These are phyloP conservation scores for Rhinoderma darwinii DNA, from an alignment of 2,113 vertebrate genomes.

Conservation along the genomic window DNA sequence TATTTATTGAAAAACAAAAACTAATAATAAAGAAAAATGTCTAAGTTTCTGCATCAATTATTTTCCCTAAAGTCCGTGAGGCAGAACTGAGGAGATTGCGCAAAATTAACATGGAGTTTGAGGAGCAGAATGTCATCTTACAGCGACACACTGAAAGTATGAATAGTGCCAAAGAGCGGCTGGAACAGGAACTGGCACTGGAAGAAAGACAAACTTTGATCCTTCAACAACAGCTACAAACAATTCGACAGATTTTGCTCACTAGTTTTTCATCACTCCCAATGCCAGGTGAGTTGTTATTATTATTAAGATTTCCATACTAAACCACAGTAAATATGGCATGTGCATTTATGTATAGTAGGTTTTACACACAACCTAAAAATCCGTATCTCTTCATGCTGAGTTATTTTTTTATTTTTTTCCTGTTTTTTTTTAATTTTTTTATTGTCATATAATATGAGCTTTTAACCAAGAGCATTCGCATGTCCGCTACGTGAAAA, in stretches of 20 bases:
- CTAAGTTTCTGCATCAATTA: not conserved
- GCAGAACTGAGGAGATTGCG: constrained; percentile 91
- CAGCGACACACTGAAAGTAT: constrained; percentile 95
- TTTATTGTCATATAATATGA: too few species aligned
- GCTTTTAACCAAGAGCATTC: too few species aligned
- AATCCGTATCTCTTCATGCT: too few species aligned
- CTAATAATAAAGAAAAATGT: not conserved
- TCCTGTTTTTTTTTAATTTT: too few species aligned
- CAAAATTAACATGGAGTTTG: constrained; percentile 94
- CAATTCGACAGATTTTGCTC: constrained; percentile 88
- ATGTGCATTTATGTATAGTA: too few species aligned
- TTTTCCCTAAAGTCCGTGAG: constrained; percentile 80
- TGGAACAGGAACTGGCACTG: constrained; percentile 91
- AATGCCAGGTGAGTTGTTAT: constrained; percentile 80
- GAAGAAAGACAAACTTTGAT: constrained; percentile 91
- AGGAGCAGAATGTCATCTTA: constrained; percentile 94
- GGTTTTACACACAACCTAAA: too few species aligned
- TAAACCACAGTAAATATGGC: too few species aligned
- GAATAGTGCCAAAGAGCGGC: constrained; percentile 92
- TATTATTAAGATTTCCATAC: too few species aligned
- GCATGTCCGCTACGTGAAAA: too few species aligned
- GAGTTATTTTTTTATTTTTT: too few species aligned
- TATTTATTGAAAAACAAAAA: too few species aligned
- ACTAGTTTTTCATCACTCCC: constrained; percentile 88
- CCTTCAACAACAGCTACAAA: constrained; percentile 89